A percentile compares a stretch with the other conserved stretches of the same genome.
Evolutionary conservation across 2,888 invertebrate genomes (phyloP).

Genomic region (Toxonevra muliebris): DNA sequence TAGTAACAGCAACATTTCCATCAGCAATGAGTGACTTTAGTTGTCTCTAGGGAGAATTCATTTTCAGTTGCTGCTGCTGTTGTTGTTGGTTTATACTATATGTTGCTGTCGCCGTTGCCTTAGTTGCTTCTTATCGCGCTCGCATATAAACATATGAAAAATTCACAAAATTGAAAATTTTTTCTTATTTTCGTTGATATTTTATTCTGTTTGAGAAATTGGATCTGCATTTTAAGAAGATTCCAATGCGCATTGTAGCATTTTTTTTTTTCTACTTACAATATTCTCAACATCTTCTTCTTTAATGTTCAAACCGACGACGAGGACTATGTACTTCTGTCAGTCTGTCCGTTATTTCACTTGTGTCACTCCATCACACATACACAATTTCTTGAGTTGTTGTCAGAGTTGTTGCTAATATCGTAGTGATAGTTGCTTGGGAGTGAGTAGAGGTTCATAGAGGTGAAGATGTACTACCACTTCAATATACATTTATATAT

Average conservation of each 20-base stretch:
- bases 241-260: neutral
- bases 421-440: neutral
- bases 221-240: conserved; percentile 42
- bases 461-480: too few species aligned
- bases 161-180: conserved; percentile 35
- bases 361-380: neutral
- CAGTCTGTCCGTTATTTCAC: too few species aligned
- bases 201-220: conserved; percentile 56
- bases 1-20: neutral
- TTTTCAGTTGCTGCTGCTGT: too few species aligned
- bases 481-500: too few species aligned
- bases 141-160: conserved; percentile 33
- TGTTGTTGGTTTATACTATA: too few species aligned
- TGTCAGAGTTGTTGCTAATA: neutral
- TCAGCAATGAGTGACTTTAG: neutral
- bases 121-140: conserved; percentile 12
- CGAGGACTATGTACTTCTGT: too few species aligned
- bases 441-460: too few species aligned
- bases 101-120: too few species aligned
- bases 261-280: neutral
- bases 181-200: conserved; percentile 32
- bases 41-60: too few species aligned
- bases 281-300: neutral
- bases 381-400: neutral
- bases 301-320: too few species aligned